Conservation (phyloP, 2,797 vertebrate species). For the Cyprinella venusta region DNA sequence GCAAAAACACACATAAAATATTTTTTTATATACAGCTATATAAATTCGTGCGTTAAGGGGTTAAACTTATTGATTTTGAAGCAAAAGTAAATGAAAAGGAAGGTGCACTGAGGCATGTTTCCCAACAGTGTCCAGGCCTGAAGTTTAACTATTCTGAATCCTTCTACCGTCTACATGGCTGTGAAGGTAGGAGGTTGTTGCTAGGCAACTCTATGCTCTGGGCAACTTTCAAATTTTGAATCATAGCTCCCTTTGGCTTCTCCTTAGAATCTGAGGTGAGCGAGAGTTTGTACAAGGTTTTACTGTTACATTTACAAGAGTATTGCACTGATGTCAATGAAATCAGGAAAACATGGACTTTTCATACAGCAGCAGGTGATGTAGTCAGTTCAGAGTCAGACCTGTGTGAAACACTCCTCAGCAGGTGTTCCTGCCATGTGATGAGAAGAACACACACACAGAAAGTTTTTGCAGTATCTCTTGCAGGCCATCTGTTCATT, state of each 20-base stretch:
- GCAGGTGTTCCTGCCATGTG: slow-evolving; percentile 39
- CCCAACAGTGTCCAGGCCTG: slow-evolving; percentile 30
- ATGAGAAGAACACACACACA: slow-evolving; percentile 17
- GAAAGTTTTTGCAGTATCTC: slow-evolving; percentile 43
- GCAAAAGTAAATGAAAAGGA: not conserved
- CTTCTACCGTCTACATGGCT: slow-evolving; percentile 23
- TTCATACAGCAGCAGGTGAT: slow-evolving; percentile 37
- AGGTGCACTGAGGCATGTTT: slow-evolving; percentile 14
- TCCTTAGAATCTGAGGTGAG: slow-evolving; percentile 38
- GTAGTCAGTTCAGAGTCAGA: slow-evolving; percentile 34
- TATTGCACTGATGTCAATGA: not conserved
- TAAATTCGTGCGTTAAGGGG: too few species aligned
- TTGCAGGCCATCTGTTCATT: slow-evolving; percentile 70
- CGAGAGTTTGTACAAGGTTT: slow-evolving; percentile 24
- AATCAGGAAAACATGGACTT: not conserved
- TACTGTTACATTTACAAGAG: not conserved
- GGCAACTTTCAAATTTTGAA: slow-evolving; percentile 49
- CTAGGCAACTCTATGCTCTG: slow-evolving; percentile 56
- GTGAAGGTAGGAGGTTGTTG: slow-evolving; percentile 58
- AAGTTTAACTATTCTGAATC: slow-evolving; percentile 29
- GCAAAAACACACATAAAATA: too few species aligned
- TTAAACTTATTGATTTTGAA: too few species aligned
- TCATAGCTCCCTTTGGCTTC: slow-evolving; percentile 46
- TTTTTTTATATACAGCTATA: too few species aligned
- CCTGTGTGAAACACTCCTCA: slow-evolving; percentile 48